Evolutionary conservation across 1,140 invertebrate genomes (phyloP), one percentile per base, ranked within the genome.

Genomic region (Cotesia glomerata): DNA sequence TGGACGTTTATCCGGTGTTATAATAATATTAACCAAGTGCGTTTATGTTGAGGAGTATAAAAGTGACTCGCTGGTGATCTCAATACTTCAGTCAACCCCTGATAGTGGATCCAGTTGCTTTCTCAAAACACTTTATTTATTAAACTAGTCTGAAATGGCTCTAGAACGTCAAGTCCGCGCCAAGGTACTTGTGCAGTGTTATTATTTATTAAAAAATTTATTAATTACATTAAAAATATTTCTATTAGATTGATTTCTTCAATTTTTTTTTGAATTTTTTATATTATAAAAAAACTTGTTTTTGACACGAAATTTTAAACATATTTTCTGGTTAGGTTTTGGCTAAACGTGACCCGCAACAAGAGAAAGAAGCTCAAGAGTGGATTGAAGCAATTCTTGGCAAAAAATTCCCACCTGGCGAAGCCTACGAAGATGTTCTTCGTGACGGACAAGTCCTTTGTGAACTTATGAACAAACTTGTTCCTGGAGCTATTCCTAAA

Each of bases 381-480:
- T 98, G 96, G 96, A 95, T 98, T 45, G 95, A 97, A 82, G 84
- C 90, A 0, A 91, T 97, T 13, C 89, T 94, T 34, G 95, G 95
- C 9, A 92, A 95, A 81, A 91, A 92, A 77, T 93, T 97, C 82
- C 93, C 93, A 0, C 80, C 86, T 35, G 87, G 87, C 39, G 81
- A 91, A 3, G 72, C 88, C 0, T 94, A 91, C 82, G 95, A 97
- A 81, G 91, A 94, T 56, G 91, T 93, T 0, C 88, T 97, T 0
- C 90, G 92, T 56, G 93, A 98, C 84, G 96, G 97, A 35, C 91
- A 93, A 75, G 88, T 94, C 0, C 87, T 94, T 2, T 95, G 93
- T 80, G 92, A 93, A 73, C 82, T 98, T 64, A 97, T 97, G 93
- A 96, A 97, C 87, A 92, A 92, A 78, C 88, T 98, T 7, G 84